phyloP scores from a whole-genome alignment of 2,888 invertebrate species.

The Litoditis marina region DNA sequence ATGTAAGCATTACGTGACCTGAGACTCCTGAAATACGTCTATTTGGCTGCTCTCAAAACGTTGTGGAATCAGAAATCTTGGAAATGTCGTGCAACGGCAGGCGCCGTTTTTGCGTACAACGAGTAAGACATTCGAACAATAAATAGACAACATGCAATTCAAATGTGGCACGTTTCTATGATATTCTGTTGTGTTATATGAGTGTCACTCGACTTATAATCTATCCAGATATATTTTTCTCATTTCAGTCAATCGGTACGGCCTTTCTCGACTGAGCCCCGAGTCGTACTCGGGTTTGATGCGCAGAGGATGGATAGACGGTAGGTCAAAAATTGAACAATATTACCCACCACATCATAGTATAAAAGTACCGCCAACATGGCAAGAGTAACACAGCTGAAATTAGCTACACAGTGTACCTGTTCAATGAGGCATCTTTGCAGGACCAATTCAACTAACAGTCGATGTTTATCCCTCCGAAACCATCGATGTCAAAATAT shows the following conservation, averaged over 20 bases:
- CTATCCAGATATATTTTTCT: neutral
- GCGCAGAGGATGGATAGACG: conserved; percentile 13
- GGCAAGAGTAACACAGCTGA: no score
- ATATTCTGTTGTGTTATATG: neutral
- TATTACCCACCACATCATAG: no score
- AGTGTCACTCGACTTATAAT: neutral
- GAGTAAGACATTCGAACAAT: no score
- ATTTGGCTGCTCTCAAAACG: no score
- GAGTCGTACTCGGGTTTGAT: conserved; percentile 41
- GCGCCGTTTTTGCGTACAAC: no score
- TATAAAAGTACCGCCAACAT: no score
- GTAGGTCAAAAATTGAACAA: conserved; percentile 3
- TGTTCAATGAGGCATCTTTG: neutral
- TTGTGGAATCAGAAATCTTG: no score
- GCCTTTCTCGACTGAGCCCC: conserved; percentile 36
- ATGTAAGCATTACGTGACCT: no score
- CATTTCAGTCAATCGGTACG: conserved; percentile 43
- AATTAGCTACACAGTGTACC: neutral
- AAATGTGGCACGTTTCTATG: no score
- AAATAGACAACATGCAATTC: no score
- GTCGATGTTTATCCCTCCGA: conserved; percentile 48
- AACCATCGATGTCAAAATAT: conserved; percentile 41
- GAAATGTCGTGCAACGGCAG: no score
- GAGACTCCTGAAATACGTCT: no score
- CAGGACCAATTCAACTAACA: conserved; percentile 38